phyloP scores from a whole-genome alignment of 2,888 invertebrate genomes.

The Drosophila anomalata region DNA sequence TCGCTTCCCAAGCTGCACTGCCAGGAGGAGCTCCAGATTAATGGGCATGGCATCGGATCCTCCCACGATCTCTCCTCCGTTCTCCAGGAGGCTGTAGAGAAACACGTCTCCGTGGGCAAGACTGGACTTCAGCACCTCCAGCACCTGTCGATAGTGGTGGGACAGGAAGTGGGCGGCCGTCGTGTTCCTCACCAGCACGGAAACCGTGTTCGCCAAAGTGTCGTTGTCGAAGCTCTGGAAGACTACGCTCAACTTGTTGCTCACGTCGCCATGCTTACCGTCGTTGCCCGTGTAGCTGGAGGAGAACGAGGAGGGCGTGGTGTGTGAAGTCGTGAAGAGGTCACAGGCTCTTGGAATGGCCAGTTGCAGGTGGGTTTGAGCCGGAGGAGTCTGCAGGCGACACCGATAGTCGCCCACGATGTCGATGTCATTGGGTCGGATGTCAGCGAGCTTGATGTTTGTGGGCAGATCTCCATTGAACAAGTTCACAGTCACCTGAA shows the following conservation, averaged over 20 bases:
- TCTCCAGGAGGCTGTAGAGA: constrained; percentile 88
- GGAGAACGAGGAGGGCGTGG: constrained; percentile 89
- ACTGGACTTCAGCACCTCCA: constrained; percentile 88
- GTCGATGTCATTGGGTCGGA: constrained; percentile 96
- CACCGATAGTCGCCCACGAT: constrained; percentile 95
- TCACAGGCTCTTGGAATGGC: constrained; percentile 91
- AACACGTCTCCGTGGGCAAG: constrained; percentile 88
- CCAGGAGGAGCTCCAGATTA: constrained; percentile 87
- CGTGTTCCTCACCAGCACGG: constrained; percentile 89
- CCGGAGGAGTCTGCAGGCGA: constrained; percentile 86
- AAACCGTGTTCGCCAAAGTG: constrained; percentile 93
- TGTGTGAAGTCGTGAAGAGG: constrained; percentile 89
- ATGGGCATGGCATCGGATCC: constrained; percentile 75
- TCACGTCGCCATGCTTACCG: constrained; percentile 93
- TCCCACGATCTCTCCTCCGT: constrained; percentile 27
- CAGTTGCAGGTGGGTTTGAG: constrained; percentile 85
- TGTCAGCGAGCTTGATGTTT: constrained; percentile 92
- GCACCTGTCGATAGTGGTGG: constrained; percentile 89
- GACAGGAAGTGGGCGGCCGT: constrained; percentile 91
- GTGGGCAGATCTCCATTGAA: constrained; percentile 90
- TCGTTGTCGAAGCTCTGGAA: constrained; percentile 91
- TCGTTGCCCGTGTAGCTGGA: constrained; percentile 94
- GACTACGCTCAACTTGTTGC: constrained; percentile 93
- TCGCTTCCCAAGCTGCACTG: constrained; percentile 86
- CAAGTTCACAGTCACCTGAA: constrained; percentile 91